Base-by-base conservation (phyloP, 2,797 vertebrate species). In the Buceros bicornis region DNA sequence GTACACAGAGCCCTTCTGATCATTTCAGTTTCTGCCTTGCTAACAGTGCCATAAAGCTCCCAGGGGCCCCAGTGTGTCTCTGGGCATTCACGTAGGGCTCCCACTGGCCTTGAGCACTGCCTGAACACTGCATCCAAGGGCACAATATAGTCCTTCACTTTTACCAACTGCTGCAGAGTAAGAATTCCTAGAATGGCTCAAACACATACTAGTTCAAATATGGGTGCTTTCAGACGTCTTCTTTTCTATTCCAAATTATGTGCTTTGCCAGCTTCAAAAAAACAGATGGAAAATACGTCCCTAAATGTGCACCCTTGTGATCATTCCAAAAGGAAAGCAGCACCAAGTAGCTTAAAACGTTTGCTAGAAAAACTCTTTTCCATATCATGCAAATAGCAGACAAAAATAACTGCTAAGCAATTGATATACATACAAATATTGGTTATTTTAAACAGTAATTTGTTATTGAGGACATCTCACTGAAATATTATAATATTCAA, bases 381-480 rank as follows among this genome's bases (percentile, higher is more conserved):
- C 96, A 94, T 96, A 96, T 97, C 96, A 97, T 97, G 96, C 95
- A 97, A 97, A 97, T 96, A 97, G 97, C 88, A 92, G 97, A 96
- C 96, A 92, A 97, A 97, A 97, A 97, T 97, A 97, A 96, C 95
- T 93, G 74, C 96, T 90, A 91, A 76, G 95, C 96, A 97, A 97
- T 96, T 97, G 96, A 97, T 97, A 97, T 96, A 96, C 93, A 96
- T 80, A 96, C 90, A 97, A 97, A 97, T 97, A 96, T 95, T 95
- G 95, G 94, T 96, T 97, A 97, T 97, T 97, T 96, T 95, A 96
- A 97, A 97, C 80, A 96, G 95, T 92, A 94, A 97, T 96, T 97
- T 94, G 94, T 96, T 96, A 86, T 80, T 95, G 95, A 96, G 97
- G 96, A 97, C 95, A 97, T 96, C 93, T 93, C 92, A 87, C 89